Evolutionary conservation across 2,888 invertebrate genomes (phyloP), one percentile per base, ranked within the genome.

Genomic region (Drosophila yooni): DNA sequence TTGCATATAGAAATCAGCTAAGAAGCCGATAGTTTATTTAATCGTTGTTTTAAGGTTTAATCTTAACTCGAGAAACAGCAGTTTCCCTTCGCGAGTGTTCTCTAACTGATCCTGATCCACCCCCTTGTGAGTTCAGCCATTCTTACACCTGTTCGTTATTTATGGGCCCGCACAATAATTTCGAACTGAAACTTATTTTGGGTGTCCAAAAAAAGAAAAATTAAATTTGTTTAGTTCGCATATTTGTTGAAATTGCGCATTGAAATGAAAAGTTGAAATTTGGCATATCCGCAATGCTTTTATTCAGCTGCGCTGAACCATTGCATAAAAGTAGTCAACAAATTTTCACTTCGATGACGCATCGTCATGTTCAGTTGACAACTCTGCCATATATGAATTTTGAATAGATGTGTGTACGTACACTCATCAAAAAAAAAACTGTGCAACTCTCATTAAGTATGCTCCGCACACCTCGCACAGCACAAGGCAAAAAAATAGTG

Each of bases 311-410:
- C 33, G 27, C 7, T 31, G 29, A 18, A 38, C 51, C 8, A 68
- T 80, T 74, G 67, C 66, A 62, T 60, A 70, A 75, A 66, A 29
- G 13, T 2, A 25, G 25, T 25, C 11, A 50, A 38, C 52, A 43
- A 34, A n/a, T 25, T 68, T 29, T 31, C 13, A 50, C 13, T 60
- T 21, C 13, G 48, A 38, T 82, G 82, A 83, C 76, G 59, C 82
- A 82, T 74, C 52, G 21, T 70, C 57, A n/a, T 18, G n/a, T 29
- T 27, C n/a, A 6, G 56, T 13, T 56, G 56, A 38, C 29, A 46
- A 80, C 75, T 70, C 68, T 75, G 15, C 78, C 71, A 73, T 68
- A 48, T 40, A 29, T 38, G 27, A 27, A 56, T 38, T 29, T 56
- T n/a, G 18, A 46, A 25, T 46, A 25, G 46, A 15, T 13, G 11